A percentile compares a stretch with the other conserved stretches of the same genome.
Conservation (phyloP, 2,113 vertebrate genomes). For the Gila orcuttii region DNA sequence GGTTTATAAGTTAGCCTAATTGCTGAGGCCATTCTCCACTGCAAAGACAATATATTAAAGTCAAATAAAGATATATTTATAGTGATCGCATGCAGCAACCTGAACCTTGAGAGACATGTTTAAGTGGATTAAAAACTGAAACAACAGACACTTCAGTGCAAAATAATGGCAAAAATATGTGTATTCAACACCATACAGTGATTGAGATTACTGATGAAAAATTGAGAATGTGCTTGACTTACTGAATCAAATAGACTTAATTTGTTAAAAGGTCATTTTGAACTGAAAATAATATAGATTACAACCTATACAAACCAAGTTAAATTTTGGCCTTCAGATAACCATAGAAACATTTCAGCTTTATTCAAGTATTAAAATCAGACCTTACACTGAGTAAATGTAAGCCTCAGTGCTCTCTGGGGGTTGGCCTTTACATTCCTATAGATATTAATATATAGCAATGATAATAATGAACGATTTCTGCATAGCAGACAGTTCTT, state of each 20-base stretch:
- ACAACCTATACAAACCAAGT: background rate
- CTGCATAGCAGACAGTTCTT: background rate
- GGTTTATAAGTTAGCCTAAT: slow-evolving; percentile 1
- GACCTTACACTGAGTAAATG: background rate
- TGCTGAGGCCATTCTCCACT: background rate
- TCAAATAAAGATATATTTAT: background rate
- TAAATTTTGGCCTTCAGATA: background rate
- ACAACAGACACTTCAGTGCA: background rate
- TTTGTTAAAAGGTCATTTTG: background rate
- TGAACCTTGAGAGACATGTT: background rate
- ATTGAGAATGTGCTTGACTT: too few species aligned
- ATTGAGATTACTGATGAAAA: background rate
- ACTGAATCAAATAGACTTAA: too few species aligned
- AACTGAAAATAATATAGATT: background rate
- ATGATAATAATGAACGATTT: background rate
- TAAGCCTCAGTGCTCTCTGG: background rate
- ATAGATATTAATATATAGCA: background rate
- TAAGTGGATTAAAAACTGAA: background rate
- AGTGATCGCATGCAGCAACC: background rate
- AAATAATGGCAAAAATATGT: background rate
- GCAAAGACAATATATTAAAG: too few species aligned
- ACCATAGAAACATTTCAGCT: background rate
- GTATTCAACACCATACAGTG: background rate
- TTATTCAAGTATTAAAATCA: slow-evolving; percentile 22
- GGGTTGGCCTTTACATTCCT: background rate